Percentiles rank a stretch among this genome's conserved stretches.
phyloP scores from a whole-genome alignment of 2,113 vertebrate genomes.

The Chaetops frenatus region DNA sequence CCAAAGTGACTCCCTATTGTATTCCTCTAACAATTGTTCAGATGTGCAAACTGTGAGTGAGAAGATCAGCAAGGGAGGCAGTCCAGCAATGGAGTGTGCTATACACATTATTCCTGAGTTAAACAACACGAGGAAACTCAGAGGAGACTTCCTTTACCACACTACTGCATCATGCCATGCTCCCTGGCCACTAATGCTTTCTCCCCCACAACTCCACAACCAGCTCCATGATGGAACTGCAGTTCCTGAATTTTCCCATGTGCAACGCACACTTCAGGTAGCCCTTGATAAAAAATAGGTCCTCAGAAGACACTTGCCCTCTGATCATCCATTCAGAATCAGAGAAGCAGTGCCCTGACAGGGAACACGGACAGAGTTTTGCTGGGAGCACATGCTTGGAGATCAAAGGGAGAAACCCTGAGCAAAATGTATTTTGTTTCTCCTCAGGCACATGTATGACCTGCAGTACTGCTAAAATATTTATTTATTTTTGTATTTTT shows the following conservation, averaged over 20 bases:
- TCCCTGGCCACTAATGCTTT: neutral
- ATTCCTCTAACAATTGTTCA: neutral
- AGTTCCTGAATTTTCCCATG: neutral
- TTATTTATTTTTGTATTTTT: neutral
- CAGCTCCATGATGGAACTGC: neutral
- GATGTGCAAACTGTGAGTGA: neutral
- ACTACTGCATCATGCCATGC: accelerated
- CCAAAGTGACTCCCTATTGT: neutral
- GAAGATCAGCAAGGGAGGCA: neutral
- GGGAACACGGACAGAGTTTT: neutral
- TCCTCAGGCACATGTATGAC: neutral
- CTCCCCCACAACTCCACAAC: neutral
- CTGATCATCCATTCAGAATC: neutral
- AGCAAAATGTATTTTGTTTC: neutral
- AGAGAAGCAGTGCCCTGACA: neutral
- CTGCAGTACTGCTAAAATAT: neutral
- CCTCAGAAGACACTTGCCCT: neutral
- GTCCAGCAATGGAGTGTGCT: accelerated
- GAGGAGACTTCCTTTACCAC: neutral
- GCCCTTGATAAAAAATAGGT: neutral
- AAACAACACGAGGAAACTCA: neutral
- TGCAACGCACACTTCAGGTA: neutral
- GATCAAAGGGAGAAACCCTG: neutral
- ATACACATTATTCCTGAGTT: neutral
- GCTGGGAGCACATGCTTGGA: neutral